These are phyloP conservation scores for Eidolon dupreanum DNA, from an alignment of 2,797 vertebrate genomes.

Conservation along the genomic window DNA sequence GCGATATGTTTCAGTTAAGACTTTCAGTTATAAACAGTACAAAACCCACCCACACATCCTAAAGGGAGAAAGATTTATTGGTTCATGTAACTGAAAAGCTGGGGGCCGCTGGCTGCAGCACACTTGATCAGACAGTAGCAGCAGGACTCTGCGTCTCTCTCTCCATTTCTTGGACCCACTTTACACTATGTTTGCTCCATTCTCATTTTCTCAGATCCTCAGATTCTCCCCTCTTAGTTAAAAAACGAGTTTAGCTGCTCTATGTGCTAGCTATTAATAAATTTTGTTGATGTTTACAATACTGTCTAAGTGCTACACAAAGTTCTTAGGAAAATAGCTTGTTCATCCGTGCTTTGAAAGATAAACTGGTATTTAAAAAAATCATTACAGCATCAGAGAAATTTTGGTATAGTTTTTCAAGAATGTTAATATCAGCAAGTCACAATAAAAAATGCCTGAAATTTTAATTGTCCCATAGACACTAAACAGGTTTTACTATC, in stretches of 20 bases:
- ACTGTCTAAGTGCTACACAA: not conserved
- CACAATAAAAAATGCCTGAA: conserved; percentile 39
- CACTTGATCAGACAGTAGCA: not conserved
- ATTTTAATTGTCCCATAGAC: not conserved
- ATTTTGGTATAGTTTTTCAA: conserved; percentile 33
- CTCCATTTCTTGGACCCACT: not conserved
- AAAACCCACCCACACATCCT: not conserved
- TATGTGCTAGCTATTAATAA: not conserved
- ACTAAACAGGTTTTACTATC: not conserved
- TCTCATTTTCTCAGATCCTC: not conserved
- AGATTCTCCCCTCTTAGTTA: not conserved
- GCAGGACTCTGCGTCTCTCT: not conserved
- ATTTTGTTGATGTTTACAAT: conserved; percentile 9
- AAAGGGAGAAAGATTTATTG: not conserved
- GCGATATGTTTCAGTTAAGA: not conserved
- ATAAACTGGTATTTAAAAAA: conserved; percentile 32
- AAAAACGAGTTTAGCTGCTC: not conserved
- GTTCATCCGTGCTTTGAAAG: conserved; percentile 31
- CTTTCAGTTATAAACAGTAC: not conserved
- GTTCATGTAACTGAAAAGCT: not conserved
- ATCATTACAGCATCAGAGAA: not conserved
- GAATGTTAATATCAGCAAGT: not conserved
- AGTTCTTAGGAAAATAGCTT: conserved; percentile 53
- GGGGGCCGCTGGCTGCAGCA: not conserved
- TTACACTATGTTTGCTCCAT: not conserved